Evolutionary conservation across 2,113 vertebrate species (phyloP).

Genomic region (Hippocampus abdominalis): DNA sequence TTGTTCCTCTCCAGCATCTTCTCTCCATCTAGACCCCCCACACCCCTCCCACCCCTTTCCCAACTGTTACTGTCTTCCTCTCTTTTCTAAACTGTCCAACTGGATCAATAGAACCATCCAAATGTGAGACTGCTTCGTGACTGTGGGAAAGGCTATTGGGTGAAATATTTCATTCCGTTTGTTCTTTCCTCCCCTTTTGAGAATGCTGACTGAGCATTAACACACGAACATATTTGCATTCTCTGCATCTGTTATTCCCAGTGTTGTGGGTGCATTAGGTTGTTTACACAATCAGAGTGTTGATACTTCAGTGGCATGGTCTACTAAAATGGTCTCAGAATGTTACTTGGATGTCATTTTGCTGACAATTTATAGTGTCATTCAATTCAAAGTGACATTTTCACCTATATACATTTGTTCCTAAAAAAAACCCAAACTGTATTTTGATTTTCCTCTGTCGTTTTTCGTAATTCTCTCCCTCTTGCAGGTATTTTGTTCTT

Average conservation of each 20-base stretch:
- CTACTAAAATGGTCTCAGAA: background rate
- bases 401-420: background rate
- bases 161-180: background rate
- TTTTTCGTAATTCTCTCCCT: background rate
- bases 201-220: background rate
- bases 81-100: slow-evolving; percentile 16
- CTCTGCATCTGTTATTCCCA: too few relatives aligned
- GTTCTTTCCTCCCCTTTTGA: background rate
- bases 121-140: slow-evolving; percentile 3
- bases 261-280: too few relatives aligned
- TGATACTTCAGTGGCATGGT: background rate
- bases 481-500: slow-evolving; percentile 78
- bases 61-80: background rate
- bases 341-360: background rate
- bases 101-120: slow-evolving; percentile 47
- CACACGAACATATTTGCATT: background rate
- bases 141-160: background rate
- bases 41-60: background rate
- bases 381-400: background rate
- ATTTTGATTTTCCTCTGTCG: background rate
- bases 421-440: background rate
- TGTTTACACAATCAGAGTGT: too few relatives aligned
- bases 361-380: background rate
- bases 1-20: slow-evolving; percentile 12
- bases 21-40: background rate